phyloP scores from a whole-genome alignment of 2,113 vertebrate species.

The Osmerus mordax region DNA sequence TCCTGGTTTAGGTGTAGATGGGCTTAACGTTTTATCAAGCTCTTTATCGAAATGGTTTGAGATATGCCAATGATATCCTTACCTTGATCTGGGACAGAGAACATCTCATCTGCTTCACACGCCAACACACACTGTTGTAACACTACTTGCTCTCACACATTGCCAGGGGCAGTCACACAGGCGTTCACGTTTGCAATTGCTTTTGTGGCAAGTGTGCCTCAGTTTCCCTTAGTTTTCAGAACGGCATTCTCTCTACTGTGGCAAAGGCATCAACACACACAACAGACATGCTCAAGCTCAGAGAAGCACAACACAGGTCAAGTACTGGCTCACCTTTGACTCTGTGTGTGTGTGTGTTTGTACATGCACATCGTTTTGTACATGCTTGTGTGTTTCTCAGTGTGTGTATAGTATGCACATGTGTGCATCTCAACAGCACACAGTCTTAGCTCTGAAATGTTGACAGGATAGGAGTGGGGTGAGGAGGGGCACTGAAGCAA shows the following conservation, averaged over 20 bases:
- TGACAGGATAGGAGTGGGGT: too few species aligned
- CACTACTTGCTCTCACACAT: background rate
- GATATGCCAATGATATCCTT: background rate
- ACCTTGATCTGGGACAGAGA: background rate
- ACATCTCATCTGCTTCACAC: background rate
- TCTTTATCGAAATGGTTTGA: background rate
- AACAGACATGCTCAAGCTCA: conserved; percentile 1
- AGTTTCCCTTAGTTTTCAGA: conserved; percentile 13
- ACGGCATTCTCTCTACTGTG: conserved; percentile 18
- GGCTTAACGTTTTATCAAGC: too few species aligned
- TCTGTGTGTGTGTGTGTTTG: background rate
- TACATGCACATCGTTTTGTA: too few species aligned
- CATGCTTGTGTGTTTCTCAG: too few species aligned
- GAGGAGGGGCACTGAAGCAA: too few species aligned
- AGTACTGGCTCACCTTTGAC: conserved; percentile 9
- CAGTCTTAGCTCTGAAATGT: too few species aligned
- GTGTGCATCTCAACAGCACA: too few species aligned
- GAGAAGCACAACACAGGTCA: conserved; percentile 22
- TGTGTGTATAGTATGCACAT: too few species aligned
- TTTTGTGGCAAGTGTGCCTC: too few species aligned
- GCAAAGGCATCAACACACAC: conserved; percentile 10
- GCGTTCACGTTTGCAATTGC: background rate
- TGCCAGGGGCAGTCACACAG: background rate
- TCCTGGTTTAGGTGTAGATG: too few species aligned
- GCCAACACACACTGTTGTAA: background rate